Conservation (phyloP, 2,888 invertebrate species). For the Scotopteryx bipunctaria region DNA sequence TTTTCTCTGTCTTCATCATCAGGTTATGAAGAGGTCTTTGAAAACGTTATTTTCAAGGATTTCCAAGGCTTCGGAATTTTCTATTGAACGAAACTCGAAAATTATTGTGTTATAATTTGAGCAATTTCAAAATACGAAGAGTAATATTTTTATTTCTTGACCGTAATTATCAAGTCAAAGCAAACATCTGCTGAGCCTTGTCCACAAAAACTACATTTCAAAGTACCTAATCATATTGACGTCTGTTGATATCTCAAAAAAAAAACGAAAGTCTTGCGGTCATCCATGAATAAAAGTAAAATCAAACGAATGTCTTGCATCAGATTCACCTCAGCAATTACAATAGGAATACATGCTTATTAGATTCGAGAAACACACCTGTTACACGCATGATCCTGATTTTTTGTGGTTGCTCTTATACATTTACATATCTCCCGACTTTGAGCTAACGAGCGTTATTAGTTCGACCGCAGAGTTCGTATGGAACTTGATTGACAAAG, state of each 20-base stretch:
- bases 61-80: too few species aligned
- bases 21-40: too few species aligned
- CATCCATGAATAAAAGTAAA: slow-evolving; percentile 55
- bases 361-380: slow-evolving; percentile 76
- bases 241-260: slow-evolving; percentile 39
- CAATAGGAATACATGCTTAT: slow-evolving; percentile 59
- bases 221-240: slow-evolving; percentile 32
- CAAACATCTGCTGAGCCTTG: slow-evolving; percentile 31
- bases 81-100: too few species aligned
- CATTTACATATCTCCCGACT: slow-evolving; percentile 77
- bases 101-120: too few species aligned
- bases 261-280: slow-evolving; percentile 70
- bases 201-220: slow-evolving; percentile 24
- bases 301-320: slow-evolving; percentile 54
- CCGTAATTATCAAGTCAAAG: slow-evolving; percentile 13
- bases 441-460: slow-evolving; percentile 76
- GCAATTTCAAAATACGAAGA: background rate
- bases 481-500: slow-evolving; percentile 75
- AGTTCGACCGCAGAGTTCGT: slow-evolving; percentile 77
- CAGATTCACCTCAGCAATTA: slow-evolving; percentile 64
- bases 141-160: background rate
- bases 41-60: too few species aligned
- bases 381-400: slow-evolving; percentile 66
- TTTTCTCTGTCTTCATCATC: background rate
- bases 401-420: slow-evolving; percentile 70